Evolutionary conservation across 2,113 vertebrate species (phyloP).

Genomic region (Seriola dumerili): DNA sequence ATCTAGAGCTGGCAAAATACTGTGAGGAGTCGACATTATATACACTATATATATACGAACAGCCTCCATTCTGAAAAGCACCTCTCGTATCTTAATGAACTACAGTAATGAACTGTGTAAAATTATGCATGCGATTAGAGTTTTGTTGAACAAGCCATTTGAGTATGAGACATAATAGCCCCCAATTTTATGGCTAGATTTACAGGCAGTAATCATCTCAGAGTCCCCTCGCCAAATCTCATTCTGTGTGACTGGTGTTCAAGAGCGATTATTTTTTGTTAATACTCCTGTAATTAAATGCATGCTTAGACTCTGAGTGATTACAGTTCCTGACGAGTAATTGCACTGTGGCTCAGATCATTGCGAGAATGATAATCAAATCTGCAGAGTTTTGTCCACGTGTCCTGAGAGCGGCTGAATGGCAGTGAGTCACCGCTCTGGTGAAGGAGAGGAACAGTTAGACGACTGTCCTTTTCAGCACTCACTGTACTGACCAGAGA

Average conservation of each 20-base stretch:
- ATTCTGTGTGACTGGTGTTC: slow-evolving; percentile 76
- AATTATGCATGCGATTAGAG: slow-evolving; percentile 75
- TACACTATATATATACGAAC: neutral
- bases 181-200: slow-evolving; percentile 79
- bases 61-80: slow-evolving; percentile 49
- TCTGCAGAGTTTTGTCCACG: slow-evolving; percentile 47
- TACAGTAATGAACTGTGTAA: slow-evolving; percentile 71
- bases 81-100: slow-evolving; percentile 74
- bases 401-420: slow-evolving; percentile 39
- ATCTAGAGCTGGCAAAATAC: slow-evolving; percentile 16
- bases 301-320: slow-evolving; percentile 77
- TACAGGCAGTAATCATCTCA: slow-evolving; percentile 78
- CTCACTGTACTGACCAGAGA: neutral
- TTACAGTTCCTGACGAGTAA: slow-evolving; percentile 78
- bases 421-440: slow-evolving; percentile 47
- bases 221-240: slow-evolving; percentile 75
- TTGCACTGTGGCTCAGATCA: slow-evolving; percentile 70
- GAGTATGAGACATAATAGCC: slow-evolving; percentile 74
- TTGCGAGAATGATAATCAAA: slow-evolving; percentile 72
- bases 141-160: slow-evolving; percentile 81
- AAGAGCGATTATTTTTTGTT: slow-evolving; percentile 79
- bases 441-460: neutral
- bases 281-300: slow-evolving; percentile 84
- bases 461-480: slow-evolving; percentile 18
- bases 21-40: neutral